Base-by-base conservation (phyloP, 2,888 invertebrate genomes). In the Drosophila robusta region DNA sequence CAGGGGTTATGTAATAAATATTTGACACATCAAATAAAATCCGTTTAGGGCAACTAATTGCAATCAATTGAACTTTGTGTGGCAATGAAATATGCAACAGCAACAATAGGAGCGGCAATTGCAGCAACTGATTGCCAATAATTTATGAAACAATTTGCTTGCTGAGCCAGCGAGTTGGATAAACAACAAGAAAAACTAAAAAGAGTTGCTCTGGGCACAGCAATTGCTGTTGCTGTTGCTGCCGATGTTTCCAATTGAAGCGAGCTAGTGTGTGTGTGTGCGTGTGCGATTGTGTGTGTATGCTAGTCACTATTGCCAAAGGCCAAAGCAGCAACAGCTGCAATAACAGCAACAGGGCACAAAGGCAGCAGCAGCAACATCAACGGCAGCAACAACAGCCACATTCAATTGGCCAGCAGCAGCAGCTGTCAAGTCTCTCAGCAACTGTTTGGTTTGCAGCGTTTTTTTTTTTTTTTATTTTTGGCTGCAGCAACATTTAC, bases 31-130 rank as follows among this genome's bases (percentile, higher is more conserved):
- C 52, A 49, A 61, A 65, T 51, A 52, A 79, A 73, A 74, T 76
- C 49, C 68, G 65, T 75, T 86, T 73, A 70, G 67, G 76, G 70
- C 83, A 70, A 61, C 80, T 86, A 81, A 81, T 86, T 86, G 80
- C 80, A 70, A 68, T 58, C 83, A 85, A 79, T 81, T 86, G 70
- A 75, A 64, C 75, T 56, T 52, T 57, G 55, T 49, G 47, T n/a
- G 16, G 18, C 14, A 7, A 44, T n/a, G 14, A 44, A 52, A 52
- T 29, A 5, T 36, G 22, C 18, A 42, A 2, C 60, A 50, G 2
- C 32, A 55, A 4, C 41, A 66, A 5, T 49, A 45, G 0, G 55
- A 60, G 18, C 66, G 18, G 18, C 18, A 1, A 18, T 18, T 57
- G 8, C 44, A 16, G 32, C 54, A 62, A 58, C 46, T 63, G 62